These are phyloP conservation scores for Patella pellucida DNA, from an alignment of 2,888 invertebrate genomes.

Conservation along the genomic window DNA sequence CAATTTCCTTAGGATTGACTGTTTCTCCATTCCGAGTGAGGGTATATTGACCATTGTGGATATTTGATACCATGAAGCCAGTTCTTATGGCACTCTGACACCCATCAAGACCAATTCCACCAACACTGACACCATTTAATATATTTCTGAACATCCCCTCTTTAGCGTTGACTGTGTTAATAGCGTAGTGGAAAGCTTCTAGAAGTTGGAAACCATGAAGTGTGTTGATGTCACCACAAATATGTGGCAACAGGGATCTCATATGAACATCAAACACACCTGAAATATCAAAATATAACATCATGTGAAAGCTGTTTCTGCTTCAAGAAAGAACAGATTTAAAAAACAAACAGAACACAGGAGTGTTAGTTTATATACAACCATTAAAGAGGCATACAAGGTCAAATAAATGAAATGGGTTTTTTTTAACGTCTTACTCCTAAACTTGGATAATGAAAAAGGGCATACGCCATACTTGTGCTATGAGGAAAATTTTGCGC, in stretches of 20 bases:
- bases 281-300: constrained; percentile 32
- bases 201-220: constrained; percentile 63
- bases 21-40: constrained; percentile 44
- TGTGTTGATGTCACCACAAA: constrained; percentile 61
- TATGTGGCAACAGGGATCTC: constrained; percentile 50
- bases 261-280: constrained; percentile 66
- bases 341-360: too few relatives aligned
- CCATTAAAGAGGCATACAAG: too few relatives aligned
- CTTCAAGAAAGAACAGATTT: too few relatives aligned
- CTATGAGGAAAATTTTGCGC: too few relatives aligned
- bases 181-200: constrained; percentile 66
- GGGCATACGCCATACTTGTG: too few relatives aligned
- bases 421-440: too few relatives aligned
- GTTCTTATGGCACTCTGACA: constrained; percentile 59
- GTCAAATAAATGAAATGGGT: too few relatives aligned
- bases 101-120: constrained; percentile 62
- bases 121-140: constrained; percentile 56
- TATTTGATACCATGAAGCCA: constrained; percentile 64
- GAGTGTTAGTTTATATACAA: too few relatives aligned
- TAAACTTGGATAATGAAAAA: too few relatives aligned
- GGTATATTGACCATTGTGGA: constrained; percentile 53
- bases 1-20: constrained; percentile 54
- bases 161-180: constrained; percentile 60
- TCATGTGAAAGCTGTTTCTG: too few relatives aligned
- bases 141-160: constrained; percentile 57